phyloP scores from a whole-genome alignment of 92 coral and sea anemone genomes.

The Phenganax marumi region DNA sequence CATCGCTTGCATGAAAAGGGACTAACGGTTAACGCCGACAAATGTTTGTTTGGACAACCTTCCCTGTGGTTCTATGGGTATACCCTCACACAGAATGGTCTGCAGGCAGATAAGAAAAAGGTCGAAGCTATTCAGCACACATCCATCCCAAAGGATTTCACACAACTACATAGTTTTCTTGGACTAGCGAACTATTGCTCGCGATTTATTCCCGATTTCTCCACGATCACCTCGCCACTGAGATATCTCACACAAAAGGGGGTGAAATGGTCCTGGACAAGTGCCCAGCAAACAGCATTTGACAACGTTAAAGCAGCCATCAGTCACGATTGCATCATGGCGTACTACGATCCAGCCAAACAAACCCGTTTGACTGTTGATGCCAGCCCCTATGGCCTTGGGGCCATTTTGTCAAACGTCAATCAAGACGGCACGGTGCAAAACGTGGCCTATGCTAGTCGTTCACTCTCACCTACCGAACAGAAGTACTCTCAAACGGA shows the following conservation, averaged over 20 bases:
- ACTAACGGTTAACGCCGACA: constrained; percentile 9
- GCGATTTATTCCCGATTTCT: constrained; percentile 7
- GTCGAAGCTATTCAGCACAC: constrained; percentile 2
- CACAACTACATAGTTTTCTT: constrained; percentile 25
- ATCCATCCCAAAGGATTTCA: not conserved
- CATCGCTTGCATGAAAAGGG: not conserved
- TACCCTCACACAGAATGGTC: constrained; percentile 14
- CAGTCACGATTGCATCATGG: not conserved
- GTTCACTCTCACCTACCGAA: constrained; percentile 27
- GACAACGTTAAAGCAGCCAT: not conserved
- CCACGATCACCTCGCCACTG: not conserved
- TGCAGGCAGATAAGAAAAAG: constrained; percentile 18
- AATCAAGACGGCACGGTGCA: constrained; percentile 29
- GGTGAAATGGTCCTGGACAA: not conserved
- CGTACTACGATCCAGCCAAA: not conserved
- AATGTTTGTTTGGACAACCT: constrained; percentile 22
- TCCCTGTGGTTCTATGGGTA: constrained; percentile 42
- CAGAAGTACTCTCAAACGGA: constrained; percentile 46
- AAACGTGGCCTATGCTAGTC: constrained; percentile 45
- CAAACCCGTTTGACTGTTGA: constrained; percentile 12
- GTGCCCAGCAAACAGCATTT: not conserved
- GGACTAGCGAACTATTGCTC: constrained; percentile 10
- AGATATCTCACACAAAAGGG: constrained; percentile 3
- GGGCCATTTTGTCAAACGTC: constrained; percentile 42
- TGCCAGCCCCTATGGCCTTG: constrained; percentile 41